Conservation (phyloP, 2,888 invertebrate genomes). For the Saturnia japonica region DNA sequence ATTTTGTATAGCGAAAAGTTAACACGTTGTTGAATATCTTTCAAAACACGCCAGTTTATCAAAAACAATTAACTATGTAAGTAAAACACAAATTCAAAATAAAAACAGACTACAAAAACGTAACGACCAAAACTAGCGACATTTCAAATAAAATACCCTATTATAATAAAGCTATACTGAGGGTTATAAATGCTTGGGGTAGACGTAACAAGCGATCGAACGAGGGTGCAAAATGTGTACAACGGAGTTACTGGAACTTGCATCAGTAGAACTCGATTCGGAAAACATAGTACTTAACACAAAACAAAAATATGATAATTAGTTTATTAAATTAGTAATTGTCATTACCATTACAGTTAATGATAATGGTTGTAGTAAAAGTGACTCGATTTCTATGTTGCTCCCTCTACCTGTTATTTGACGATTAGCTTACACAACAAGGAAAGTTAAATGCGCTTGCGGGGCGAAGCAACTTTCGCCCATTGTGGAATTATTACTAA, state of each 20-base stretch:
- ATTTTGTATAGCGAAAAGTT: not conserved
- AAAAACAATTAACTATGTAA: not conserved
- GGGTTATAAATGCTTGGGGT: conserved; percentile 62
- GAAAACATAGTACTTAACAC: conserved; percentile 37
- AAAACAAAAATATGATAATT: conserved; percentile 35
- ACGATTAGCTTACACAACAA: conserved; percentile 79
- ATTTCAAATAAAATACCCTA: conserved; percentile 44
- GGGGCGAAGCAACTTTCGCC: conserved; percentile 76
- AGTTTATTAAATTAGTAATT: conserved; percentile 38
- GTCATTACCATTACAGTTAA: conserved; percentile 46
- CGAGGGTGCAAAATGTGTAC: conserved; percentile 65
- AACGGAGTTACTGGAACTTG: conserved; percentile 42
- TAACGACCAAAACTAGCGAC: conserved; percentile 32
- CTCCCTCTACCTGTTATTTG: conserved; percentile 74
- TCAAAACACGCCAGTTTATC: not conserved
- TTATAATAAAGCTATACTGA: conserved; percentile 51
- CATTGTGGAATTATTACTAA: conserved; percentile 59
- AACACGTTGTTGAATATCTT: not conserved
- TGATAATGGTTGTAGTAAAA: conserved; percentile 63
- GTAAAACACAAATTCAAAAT: not conserved
- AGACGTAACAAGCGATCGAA: conserved; percentile 50
- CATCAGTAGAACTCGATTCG: conserved; percentile 49
- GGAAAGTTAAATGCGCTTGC: conserved; percentile 78
- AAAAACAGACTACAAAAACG: conserved; percentile 25
- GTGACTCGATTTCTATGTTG: conserved; percentile 74